A percentile compares a stretch with the other conserved stretches of the same genome.
Conservation (phyloP, 2,113 vertebrate species). For the Hydrolagus affinis region DNA sequence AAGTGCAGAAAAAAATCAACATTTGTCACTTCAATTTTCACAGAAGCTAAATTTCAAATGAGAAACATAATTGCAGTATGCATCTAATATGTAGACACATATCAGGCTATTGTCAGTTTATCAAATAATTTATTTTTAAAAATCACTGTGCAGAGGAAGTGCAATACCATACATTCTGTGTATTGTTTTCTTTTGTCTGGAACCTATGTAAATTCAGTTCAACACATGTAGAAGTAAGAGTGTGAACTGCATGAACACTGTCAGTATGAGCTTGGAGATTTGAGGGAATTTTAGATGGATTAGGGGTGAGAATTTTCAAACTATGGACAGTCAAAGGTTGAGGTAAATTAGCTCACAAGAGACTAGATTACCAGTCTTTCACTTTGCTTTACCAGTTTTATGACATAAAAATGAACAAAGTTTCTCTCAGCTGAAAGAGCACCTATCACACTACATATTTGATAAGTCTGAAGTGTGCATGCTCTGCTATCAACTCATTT, state of each 20-base stretch:
- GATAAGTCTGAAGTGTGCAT: conserved; percentile 37
- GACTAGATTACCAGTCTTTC: conserved; percentile 36
- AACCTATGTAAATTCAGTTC: conserved; percentile 46
- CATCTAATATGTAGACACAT: neutral
- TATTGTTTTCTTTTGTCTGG: conserved; percentile 13
- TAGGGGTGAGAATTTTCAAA: conserved; percentile 44
- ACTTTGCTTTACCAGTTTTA: conserved; percentile 32
- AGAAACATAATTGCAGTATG: neutral
- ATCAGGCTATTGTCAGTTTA: too few species aligned
- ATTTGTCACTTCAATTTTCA: neutral
- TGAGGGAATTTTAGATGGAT: conserved; percentile 40
- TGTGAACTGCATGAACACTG: conserved; percentile 37
- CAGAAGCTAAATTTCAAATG: neutral
- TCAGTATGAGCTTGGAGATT: conserved; percentile 48
- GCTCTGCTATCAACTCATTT: conserved; percentile 40
- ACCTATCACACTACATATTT: conserved; percentile 38
- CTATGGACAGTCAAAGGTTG: conserved; percentile 41
- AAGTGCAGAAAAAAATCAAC: neutral
- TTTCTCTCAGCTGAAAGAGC: conserved; percentile 34
- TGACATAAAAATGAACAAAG: conserved; percentile 41
- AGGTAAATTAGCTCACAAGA: conserved; percentile 48
- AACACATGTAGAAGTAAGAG: conserved; percentile 26
- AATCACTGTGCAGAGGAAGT: too few species aligned
- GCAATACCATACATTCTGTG: too few species aligned
- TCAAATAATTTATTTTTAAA: too few species aligned